Conservation (phyloP, 2,113 vertebrate genomes). For the Neofelis nebulosa region DNA sequence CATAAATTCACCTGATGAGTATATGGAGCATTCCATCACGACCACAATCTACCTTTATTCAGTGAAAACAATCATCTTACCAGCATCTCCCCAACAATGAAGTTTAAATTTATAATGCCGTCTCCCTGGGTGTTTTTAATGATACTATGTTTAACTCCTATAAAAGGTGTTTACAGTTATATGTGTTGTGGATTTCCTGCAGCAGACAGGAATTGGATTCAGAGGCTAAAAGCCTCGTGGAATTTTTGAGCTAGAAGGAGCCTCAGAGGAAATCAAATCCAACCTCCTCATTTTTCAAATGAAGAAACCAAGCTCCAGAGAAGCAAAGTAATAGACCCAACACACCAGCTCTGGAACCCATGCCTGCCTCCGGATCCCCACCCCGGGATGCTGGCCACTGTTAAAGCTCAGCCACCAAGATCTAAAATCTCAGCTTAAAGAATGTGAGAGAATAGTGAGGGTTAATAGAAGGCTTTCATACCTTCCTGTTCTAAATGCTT, state of each 20-base stretch:
- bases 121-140: not conserved
- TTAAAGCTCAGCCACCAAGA: not conserved
- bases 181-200: constrained; percentile 48
- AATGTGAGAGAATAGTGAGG: not conserved
- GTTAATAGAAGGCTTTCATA: not conserved
- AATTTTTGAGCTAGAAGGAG: constrained; percentile 8
- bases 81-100: not conserved
- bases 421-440: not conserved
- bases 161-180: constrained; percentile 28
- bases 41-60: not conserved
- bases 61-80: constrained; percentile 47
- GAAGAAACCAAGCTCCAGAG: not conserved
- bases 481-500: not conserved
- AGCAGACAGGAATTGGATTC: constrained; percentile 51
- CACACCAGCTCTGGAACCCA: not conserved
- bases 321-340: not conserved
- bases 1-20: not conserved
- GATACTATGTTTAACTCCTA: constrained; percentile 52
- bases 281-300: constrained; percentile 44
- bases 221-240: constrained; percentile 22
- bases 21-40: not conserved
- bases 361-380: too few species aligned
- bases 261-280: constrained; percentile 40
- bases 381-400: not conserved
- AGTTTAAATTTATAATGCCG: constrained; percentile 22